A percentile compares a stretch with the other conserved stretches of the same genome.
These are phyloP conservation scores for Palaemon carinicauda DNA, from an alignment of 1,140 invertebrate species.

Conservation along the genomic window DNA sequence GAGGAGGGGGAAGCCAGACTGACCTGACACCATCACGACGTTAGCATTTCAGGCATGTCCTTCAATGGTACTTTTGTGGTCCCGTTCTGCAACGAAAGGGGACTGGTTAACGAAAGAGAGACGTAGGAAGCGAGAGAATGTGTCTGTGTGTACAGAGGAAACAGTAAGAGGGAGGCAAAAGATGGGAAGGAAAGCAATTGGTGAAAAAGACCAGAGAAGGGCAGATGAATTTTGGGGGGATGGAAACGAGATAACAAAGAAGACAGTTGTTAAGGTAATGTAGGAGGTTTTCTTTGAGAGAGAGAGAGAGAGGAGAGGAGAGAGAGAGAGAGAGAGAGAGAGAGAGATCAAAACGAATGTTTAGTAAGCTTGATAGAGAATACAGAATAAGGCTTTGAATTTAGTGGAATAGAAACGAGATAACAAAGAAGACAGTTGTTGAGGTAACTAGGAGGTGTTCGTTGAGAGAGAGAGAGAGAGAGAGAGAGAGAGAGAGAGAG, in stretches of 20 bases:
- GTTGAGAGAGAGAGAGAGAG: background rate
- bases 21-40: conserved; percentile 59
- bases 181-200: too few relatives aligned
- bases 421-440: background rate
- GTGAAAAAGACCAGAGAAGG: background rate
- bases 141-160: background rate
- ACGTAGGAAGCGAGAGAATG: background rate
- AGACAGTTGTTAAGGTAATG: too few relatives aligned
- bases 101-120: conserved; percentile 28
- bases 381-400: too few relatives aligned
- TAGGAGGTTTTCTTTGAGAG: background rate
- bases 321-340: background rate
- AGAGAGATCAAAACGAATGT: background rate
- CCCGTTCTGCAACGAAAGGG: conserved; percentile 58
- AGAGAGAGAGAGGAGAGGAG: background rate
- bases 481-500: too few relatives aligned
- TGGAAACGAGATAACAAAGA: background rate
- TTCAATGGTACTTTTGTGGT: conserved; percentile 58
- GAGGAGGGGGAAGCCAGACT: conserved; percentile 31
- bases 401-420: background rate
- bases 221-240: background rate
- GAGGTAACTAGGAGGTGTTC: background rate
- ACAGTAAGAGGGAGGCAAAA: background rate
- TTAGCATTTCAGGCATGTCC: conserved; percentile 59
- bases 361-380: background rate